Conservation (phyloP, 2,888 invertebrate species). For the Sisyra terminalis region DNA sequence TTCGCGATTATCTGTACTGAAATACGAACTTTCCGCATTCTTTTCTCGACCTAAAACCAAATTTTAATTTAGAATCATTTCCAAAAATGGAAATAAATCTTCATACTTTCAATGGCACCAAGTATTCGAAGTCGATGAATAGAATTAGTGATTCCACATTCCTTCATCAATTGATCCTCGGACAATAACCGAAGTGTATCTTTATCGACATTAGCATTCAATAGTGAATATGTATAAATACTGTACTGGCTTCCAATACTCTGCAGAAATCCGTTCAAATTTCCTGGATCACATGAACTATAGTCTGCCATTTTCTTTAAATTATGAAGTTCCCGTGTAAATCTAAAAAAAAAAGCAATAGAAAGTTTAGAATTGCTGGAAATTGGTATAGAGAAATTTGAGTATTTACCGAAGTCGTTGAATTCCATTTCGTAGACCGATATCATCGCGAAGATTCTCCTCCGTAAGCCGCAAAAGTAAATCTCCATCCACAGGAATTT, state of each 20-base stretch:
- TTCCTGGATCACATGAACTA: slow-evolving; percentile 83
- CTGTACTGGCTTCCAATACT: slow-evolving; percentile 78
- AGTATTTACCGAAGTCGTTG: slow-evolving; percentile 67
- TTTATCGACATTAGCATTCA: slow-evolving; percentile 89
- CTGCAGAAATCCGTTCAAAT: slow-evolving; percentile 71
- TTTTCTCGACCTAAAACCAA: slow-evolving; percentile 41
- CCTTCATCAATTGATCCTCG: slow-evolving; percentile 79
- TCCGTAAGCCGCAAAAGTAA: slow-evolving; percentile 81
- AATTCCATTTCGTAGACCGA: slow-evolving; percentile 86
- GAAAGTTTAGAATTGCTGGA: background rate
- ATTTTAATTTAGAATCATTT: slow-evolving; percentile 7
- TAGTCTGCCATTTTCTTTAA: slow-evolving; percentile 94
- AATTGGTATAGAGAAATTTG: too few species aligned
- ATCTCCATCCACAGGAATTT: slow-evolving; percentile 94
- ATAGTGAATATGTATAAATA: slow-evolving; percentile 92
- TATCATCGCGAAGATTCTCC: slow-evolving; percentile 82
- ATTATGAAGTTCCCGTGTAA: slow-evolving; percentile 81
- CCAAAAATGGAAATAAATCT: slow-evolving; percentile 8
- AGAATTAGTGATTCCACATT: slow-evolving; percentile 86
- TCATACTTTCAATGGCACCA: slow-evolving; percentile 64
- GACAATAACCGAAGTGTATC: slow-evolving; percentile 70
- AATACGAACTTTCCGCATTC: slow-evolving; percentile 34
- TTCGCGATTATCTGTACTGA: slow-evolving; percentile 56
- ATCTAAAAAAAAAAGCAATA: slow-evolving; percentile 33
- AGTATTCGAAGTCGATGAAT: slow-evolving; percentile 86